Conservation (phyloP, 2,797 vertebrate species). For the Cryptoblepharus egeriae region DNA sequence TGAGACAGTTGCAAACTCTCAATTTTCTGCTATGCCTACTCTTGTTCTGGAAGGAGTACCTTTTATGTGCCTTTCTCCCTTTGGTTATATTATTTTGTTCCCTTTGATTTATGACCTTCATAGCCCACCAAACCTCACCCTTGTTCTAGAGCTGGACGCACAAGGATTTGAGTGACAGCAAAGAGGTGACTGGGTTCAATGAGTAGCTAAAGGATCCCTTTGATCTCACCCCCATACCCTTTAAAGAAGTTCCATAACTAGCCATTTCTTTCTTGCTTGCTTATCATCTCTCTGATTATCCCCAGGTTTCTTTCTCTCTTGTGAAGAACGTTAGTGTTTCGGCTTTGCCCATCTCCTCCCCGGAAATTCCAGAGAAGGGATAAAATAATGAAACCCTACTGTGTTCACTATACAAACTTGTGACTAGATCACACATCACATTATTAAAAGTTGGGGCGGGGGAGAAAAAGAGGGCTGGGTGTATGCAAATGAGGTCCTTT, state of each 20-base stretch:
- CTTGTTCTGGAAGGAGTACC: not conserved
- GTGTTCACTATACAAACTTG: conserved; percentile 22
- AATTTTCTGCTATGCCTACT: not conserved
- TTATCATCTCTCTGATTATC: conserved; percentile 9
- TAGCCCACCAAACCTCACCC: not conserved
- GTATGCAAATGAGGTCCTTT: conserved; percentile 81
- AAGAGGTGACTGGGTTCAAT: not conserved
- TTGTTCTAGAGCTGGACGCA: not conserved
- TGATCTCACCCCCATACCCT: conserved; percentile 6
- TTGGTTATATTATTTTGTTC: not conserved
- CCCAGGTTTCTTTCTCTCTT: not conserved
- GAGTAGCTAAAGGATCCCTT: not conserved
- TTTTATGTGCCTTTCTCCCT: not conserved
- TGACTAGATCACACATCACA: conserved; percentile 26
- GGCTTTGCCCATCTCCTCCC: not conserved
- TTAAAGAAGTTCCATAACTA: conserved; percentile 26
- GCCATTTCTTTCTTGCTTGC: not conserved
- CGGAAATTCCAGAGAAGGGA: conserved; percentile 8
- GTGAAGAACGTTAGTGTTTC: conserved; percentile 20
- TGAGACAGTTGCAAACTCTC: not conserved
- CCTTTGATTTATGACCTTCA: not conserved
- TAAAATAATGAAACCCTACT: not conserved
- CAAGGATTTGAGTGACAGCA: not conserved
- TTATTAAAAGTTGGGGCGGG: conserved; percentile 34
- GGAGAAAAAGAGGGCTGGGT: conserved; percentile 59